Evolutionary conservation across 1,140 invertebrate genomes (phyloP).

Genomic region (Eriosoma lanigerum): DNA sequence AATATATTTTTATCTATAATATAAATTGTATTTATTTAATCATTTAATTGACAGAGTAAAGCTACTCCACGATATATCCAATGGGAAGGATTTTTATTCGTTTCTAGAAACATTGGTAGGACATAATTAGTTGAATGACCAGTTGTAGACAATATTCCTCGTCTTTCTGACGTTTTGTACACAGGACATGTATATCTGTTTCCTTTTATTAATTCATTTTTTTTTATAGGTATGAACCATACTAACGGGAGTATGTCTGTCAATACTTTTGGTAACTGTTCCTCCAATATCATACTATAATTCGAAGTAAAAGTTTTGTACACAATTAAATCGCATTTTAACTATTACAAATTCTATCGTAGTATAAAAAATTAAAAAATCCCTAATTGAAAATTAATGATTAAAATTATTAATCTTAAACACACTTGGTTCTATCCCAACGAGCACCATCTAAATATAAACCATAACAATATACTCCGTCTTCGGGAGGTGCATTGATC

Average conservation of each 20-base stretch:
- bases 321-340: no score
- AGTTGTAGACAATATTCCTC: conserved; percentile 80
- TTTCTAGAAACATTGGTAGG: conserved; percentile 75
- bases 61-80: conserved; percentile 89
- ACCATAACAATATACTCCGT: conserved; percentile 83
- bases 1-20: no score
- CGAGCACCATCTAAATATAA: conserved; percentile 82
- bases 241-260: conserved; percentile 78
- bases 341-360: no score
- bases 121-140: conserved; percentile 93
- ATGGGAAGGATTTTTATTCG: conserved; percentile 69
- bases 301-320: background rate
- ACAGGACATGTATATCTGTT: conserved; percentile 78
- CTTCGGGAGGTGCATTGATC: conserved; percentile 61
- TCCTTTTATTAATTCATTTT: conserved; percentile 55
- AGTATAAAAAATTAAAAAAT: no score
- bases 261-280: conserved; percentile 80
- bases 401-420: no score
- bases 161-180: conserved; percentile 84
- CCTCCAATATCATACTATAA: conserved; percentile 64
- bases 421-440: conserved; percentile 68
- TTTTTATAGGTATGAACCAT: conserved; percentile 62
- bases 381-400: no score
- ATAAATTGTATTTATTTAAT: conserved; percentile 61
- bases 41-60: conserved; percentile 77